phyloP scores from a whole-genome alignment of 2,113 vertebrate species.

The Passer domesticus region DNA sequence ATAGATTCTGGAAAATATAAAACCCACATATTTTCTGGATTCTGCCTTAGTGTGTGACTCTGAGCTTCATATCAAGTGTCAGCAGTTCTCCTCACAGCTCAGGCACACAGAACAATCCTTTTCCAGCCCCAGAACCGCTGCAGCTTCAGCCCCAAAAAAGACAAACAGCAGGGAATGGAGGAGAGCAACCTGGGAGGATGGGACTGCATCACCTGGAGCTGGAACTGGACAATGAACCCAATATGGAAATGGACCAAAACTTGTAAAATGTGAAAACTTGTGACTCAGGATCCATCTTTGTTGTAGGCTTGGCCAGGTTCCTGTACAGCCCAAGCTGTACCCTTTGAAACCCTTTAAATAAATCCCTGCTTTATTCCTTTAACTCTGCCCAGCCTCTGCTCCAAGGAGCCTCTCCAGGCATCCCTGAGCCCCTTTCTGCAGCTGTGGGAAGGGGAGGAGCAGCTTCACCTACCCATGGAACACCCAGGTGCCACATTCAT shows the following conservation, averaged over 20 bases:
- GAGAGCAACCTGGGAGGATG: not conserved
- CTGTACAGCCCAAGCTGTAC: no score
- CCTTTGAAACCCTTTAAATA: no score
- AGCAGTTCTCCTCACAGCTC: not conserved
- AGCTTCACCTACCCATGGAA: slow-evolving; percentile 86
- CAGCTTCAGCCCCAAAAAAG: not conserved
- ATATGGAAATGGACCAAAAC: not conserved
- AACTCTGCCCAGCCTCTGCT: not conserved
- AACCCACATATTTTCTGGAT: no score
- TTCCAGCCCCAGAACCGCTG: not conserved
- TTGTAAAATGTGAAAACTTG: accelerated
- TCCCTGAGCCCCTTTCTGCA: not conserved
- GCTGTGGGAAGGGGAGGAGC: accelerated
- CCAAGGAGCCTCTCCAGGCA: not conserved
- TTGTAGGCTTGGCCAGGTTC: not conserved
- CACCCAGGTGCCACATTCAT: slow-evolving; percentile 96
- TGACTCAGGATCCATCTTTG: accelerated
- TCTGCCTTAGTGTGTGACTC: no score
- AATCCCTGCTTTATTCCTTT: not conserved
- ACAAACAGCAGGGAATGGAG: not conserved
- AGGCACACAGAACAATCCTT: not conserved
- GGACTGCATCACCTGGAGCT: not conserved
- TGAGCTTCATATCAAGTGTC: accelerated
- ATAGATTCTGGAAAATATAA: no score
- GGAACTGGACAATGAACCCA: not conserved